A percentile compares a stretch with the other conserved stretches of the same genome.
phyloP scores from a whole-genome alignment of 2,888 invertebrate genomes.

The Andrena chrysosceles region DNA sequence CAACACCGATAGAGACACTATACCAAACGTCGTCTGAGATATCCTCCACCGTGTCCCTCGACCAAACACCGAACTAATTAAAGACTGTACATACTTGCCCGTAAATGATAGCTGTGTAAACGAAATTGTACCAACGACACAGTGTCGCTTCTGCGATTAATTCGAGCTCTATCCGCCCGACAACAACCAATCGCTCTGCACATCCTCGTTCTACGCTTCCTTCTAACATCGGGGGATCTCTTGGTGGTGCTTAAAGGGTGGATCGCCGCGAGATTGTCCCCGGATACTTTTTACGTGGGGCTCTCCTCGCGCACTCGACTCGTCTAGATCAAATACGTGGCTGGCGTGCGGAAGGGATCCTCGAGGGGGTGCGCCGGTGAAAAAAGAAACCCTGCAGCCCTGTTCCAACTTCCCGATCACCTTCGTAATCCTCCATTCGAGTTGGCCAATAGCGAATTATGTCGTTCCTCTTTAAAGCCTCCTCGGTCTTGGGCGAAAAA shows the following conservation, averaged over 20 bases:
- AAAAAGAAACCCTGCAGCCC: slow-evolving; percentile 31
- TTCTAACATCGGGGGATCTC: not conserved
- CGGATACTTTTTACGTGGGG: slow-evolving; percentile 28
- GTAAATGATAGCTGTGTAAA: too few relatives aligned
- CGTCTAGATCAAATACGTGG: slow-evolving; percentile 42
- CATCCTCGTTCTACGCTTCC: too few relatives aligned
- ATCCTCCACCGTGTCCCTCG: too few relatives aligned
- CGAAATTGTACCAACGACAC: too few relatives aligned
- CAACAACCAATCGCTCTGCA: not conserved
- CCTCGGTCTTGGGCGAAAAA: slow-evolving; percentile 26
- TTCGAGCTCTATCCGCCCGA: not conserved
- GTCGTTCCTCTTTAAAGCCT: slow-evolving; percentile 49
- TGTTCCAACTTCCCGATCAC: slow-evolving; percentile 65
- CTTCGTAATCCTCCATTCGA: slow-evolving; percentile 67
- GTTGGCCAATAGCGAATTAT: slow-evolving; percentile 67
- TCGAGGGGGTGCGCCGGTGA: not conserved
- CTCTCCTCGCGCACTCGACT: slow-evolving; percentile 32
- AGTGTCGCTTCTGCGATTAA: not conserved
- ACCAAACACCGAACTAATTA: too few relatives aligned
- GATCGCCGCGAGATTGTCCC: slow-evolving; percentile 26
- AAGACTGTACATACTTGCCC: too few relatives aligned
- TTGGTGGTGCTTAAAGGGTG: slow-evolving; percentile 21
- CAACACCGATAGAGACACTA: not conserved
- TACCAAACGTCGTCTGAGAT: too few relatives aligned
- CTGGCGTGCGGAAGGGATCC: slow-evolving; percentile 27